Percentiles rank a stretch among this genome's conserved stretches.
phyloP scores from a whole-genome alignment of 2,888 invertebrate genomes.

The Cerastis leucographa region DNA sequence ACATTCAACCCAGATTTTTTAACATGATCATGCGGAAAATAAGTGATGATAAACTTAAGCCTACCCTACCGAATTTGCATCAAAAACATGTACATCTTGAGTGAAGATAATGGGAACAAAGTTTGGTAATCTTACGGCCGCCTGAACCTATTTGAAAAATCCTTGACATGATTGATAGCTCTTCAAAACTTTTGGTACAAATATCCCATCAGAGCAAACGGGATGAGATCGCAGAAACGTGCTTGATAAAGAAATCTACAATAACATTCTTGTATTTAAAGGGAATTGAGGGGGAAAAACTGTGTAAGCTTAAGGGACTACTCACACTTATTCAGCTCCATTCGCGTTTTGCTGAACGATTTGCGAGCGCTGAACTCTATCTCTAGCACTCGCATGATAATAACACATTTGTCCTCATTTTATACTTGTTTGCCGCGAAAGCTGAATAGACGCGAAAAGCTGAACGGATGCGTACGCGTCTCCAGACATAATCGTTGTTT shows the following conservation, averaged over 20 bases:
- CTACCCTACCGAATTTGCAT: conserved; percentile 46
- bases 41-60: conserved; percentile 22
- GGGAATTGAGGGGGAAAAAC: conserved; percentile 34
- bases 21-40: conserved; percentile 17
- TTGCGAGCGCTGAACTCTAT: no score
- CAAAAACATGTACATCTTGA: conserved; percentile 56
- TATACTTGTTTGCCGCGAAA: no score
- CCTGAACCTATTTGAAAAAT: conserved; percentile 63
- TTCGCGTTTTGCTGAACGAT: no score
- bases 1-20: conserved; percentile 1
- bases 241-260: conserved; percentile 47
- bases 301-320: background rate
- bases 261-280: conserved; percentile 34
- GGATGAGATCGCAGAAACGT: conserved; percentile 58
- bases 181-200: conserved; percentile 56
- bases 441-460: no score
- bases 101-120: conserved; percentile 62
- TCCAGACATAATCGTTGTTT: no score
- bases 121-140: conserved; percentile 61
- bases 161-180: conserved; percentile 66
- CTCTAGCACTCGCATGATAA: no score
- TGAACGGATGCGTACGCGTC: no score
- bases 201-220: conserved; percentile 47
- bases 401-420: no score
- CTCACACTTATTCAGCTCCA: no score